Percentiles rank a stretch among this genome's conserved stretches.
Conservation (phyloP, 2,797 vertebrate genomes). For the Alfaro cultratus region DNA sequence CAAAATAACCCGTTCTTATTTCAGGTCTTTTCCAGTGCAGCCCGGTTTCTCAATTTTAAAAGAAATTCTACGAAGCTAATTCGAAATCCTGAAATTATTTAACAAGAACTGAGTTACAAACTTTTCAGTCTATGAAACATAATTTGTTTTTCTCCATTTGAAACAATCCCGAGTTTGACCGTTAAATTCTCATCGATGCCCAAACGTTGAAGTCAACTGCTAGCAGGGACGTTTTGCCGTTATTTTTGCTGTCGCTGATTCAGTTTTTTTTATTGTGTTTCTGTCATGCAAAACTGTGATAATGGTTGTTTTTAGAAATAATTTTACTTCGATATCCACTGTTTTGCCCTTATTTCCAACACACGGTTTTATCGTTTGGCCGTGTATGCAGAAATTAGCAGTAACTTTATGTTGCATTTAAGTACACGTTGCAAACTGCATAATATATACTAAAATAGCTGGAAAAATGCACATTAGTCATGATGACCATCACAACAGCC, state of each 20-base stretch:
- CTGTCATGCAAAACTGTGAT: not conserved
- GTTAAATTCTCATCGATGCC: not conserved
- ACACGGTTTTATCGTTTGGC: not conserved
- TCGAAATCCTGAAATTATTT: not conserved
- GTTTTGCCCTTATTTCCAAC: not conserved
- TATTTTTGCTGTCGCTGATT: not conserved
- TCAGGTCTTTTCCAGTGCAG: not conserved
- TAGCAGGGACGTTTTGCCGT: conserved; percentile 13
- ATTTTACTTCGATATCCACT: not conserved
- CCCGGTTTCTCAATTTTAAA: not conserved
- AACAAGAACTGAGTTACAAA: not conserved
- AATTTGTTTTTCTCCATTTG: not conserved
- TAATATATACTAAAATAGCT: not conserved
- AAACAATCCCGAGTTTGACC: not conserved
- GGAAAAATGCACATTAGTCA: not conserved
- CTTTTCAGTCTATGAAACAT: not conserved
- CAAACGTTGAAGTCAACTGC: conserved; percentile 11
- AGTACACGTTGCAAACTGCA: not conserved
- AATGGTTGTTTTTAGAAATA: not conserved
- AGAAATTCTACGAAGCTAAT: not conserved
- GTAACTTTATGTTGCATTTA: conserved; percentile 1
- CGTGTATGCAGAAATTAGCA: not conserved
- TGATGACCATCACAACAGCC: not conserved
- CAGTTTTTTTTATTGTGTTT: not conserved
- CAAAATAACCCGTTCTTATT: not conserved